Conservation (phyloP, 1,140 invertebrate genomes). For the Drosophila tsacasi region DNA sequence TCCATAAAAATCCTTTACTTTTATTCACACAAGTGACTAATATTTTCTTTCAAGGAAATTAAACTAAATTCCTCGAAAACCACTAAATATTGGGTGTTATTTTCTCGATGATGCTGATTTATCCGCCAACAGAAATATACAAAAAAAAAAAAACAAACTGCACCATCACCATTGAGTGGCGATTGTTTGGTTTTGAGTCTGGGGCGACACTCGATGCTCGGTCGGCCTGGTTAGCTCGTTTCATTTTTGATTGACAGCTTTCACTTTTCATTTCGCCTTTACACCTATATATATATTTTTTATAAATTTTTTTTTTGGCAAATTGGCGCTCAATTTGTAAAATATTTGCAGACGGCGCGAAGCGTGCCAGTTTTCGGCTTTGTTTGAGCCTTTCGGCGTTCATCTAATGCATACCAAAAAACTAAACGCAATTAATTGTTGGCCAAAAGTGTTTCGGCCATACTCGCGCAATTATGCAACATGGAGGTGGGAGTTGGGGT, state of each 20-base stretch:
- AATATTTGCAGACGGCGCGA: constrained; percentile 33
- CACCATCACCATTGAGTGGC: constrained; percentile 38
- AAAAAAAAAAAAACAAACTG: constrained; percentile 21
- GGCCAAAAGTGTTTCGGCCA: constrained; percentile 30
- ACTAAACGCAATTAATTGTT: constrained; percentile 67
- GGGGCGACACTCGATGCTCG: constrained; percentile 29
- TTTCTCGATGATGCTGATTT: neutral
- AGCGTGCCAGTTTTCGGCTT: constrained; percentile 35
- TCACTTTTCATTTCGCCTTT: constrained; percentile 60
- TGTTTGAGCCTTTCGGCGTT: constrained; percentile 29
- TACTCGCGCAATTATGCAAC: constrained; percentile 24
- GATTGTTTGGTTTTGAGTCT: constrained; percentile 23
- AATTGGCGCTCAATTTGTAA: constrained; percentile 45
- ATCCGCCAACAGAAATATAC: neutral
- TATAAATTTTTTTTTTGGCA: constrained; percentile 15
- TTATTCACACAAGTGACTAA: neutral
- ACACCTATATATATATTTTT: neutral
- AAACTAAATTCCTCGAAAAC: neutral
- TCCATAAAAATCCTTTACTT: neutral
- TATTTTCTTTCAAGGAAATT: constrained; percentile 4
- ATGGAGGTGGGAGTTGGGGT: neutral
- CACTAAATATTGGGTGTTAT: constrained; percentile 14
- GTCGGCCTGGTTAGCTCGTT: constrained; percentile 42
- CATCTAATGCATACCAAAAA: constrained; percentile 69
- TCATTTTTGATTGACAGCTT: constrained; percentile 69